Base-by-base conservation (phyloP, 35 echinoderm and acorn worm species). In the Eucidaris tribuloides region DNA sequence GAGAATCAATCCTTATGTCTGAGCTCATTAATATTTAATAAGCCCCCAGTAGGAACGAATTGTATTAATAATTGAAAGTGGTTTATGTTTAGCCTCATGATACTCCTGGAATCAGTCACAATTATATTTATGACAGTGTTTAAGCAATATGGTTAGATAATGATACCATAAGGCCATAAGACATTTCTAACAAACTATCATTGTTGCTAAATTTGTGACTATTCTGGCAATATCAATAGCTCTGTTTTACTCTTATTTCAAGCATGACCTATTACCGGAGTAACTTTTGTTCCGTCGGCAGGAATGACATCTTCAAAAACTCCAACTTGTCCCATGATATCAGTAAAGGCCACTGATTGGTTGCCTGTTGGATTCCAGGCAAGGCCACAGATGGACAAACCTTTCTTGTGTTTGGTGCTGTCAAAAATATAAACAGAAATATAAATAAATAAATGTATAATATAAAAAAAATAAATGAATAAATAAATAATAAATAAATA, bases 321-420 rank as follows among this genome's bases (percentile, higher is more conserved):
- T 18, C 89, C 94, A 30, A 92, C 85, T 56, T 89, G 81, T 42
- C 94, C 94, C 85, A 88, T 77, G 20, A 83, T 82, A 46, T 97
- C 89, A 49, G 94, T 97, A 65, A 84, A 92, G 15, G 83, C 94
- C 3, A 97, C 36, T 23, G 84, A 74, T 57, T 84, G 74, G 14
- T 79, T 79, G 19, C 61, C 74, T 4, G 58, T 56, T 39, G 89
- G 94, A 63, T 92, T 46, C 85, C 89, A 91, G 4, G 82, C 89
- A 20, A 92, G 30, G 24, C 85, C 86, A 77, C 81, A 85, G 25
- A 97, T 85, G 11, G 85, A 23, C 35, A 88, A 45, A 34, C 88
- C 80, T 72, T 96, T 96, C 74, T 87, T 86, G 70, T 96, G 82
- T 45, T 91, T 96, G 35, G 78, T 83, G n/a, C 93, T 96, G 32